Conservation (phyloP, 2,888 invertebrate species). For the Elysia crispata region DNA sequence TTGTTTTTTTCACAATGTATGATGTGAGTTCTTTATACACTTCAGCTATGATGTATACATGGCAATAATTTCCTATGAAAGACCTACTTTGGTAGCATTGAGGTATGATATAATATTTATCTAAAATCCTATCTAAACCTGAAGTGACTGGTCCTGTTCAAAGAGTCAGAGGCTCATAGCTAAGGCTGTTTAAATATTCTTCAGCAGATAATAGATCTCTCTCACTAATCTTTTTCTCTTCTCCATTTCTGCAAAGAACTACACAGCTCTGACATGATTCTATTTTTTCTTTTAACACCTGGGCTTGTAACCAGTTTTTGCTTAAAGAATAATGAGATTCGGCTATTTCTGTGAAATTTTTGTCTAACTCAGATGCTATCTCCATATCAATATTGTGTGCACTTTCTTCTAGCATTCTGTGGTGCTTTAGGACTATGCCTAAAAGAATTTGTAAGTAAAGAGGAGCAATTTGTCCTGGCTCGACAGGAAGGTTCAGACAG, state of each 20-base stretch:
- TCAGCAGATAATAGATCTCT: neutral
- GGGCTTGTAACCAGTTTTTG: neutral
- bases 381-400: neutral
- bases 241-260: neutral
- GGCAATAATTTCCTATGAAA: neutral
- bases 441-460: conserved; percentile 33
- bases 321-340: neutral
- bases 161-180: neutral
- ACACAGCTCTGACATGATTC: neutral
- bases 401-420: conserved; percentile 2
- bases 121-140: neutral
- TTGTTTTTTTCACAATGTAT: neutral
- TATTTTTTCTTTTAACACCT: neutral
- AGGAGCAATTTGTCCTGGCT: conserved; percentile 3
- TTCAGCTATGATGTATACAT: neutral
- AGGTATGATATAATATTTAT: neutral
- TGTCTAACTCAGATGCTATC: neutral
- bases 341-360: neutral
- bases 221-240: neutral
- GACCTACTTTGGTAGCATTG: neutral
- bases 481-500: neutral
- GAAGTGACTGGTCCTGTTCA: neutral
- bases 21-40: neutral
- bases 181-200: neutral
- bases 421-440: conserved; percentile 17